These are phyloP conservation scores for Synchiropus splendidus DNA, from an alignment of 2,113 vertebrate species.

Conservation along the genomic window DNA sequence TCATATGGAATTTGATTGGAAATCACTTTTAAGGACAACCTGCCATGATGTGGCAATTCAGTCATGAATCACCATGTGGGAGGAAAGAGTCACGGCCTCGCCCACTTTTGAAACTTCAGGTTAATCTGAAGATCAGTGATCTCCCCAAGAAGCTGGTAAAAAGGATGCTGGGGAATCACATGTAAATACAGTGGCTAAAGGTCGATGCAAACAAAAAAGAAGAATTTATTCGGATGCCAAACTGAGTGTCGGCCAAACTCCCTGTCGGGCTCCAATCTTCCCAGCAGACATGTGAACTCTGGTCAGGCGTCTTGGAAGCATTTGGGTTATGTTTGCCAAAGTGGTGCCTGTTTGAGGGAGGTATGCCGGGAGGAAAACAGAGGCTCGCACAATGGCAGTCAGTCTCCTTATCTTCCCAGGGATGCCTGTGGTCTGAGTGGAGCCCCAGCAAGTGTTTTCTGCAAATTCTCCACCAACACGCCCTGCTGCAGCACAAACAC, in stretches of 20 bases:
- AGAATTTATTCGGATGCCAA: constrained; percentile 54
- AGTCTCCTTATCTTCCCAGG: constrained; percentile 24
- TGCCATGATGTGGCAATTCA: no score
- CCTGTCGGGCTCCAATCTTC: constrained; percentile 19
- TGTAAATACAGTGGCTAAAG: constrained; percentile 48
- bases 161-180: constrained; percentile 35
- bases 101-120: no score
- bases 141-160: no score
- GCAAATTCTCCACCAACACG: constrained; percentile 28
- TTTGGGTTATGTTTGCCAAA: constrained; percentile 12
- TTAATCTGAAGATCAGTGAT: no score
- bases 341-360: constrained; percentile 2
- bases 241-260: constrained; percentile 31
- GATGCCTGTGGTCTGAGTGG: constrained; percentile 29
- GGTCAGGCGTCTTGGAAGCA: constrained; percentile 7
- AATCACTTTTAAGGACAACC: no score
- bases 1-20: no score
- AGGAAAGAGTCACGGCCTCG: no score
- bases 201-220: constrained; percentile 47
- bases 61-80: no score
- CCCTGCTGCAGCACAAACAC: constrained; percentile 22
- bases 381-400: constrained; percentile 12
- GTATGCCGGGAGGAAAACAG: constrained; percentile 3
- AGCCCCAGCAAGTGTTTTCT: constrained; percentile 36
- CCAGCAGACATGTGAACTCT: constrained; percentile 14